These are phyloP conservation scores for Drosophila antonietae DNA, from an alignment of 2,888 invertebrate species.

Conservation along the genomic window DNA sequence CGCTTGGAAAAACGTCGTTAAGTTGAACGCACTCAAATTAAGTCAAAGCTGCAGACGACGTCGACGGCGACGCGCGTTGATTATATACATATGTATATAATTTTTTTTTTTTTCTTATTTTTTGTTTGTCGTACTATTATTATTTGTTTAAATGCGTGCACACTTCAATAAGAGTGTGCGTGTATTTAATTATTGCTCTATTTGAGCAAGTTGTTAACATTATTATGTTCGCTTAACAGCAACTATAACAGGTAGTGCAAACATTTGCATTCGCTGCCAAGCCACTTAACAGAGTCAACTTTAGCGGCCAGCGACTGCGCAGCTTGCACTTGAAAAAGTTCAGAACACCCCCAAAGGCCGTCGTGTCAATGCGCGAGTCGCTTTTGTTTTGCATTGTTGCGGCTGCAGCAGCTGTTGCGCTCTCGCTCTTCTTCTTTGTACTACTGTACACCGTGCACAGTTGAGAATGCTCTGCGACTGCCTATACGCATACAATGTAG, in stretches of 20 bases:
- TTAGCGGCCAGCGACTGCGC: slow-evolving; percentile 50
- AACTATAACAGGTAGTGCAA: slow-evolving; percentile 8
- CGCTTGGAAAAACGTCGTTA: slow-evolving; percentile 53
- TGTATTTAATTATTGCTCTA: slow-evolving; percentile 12
- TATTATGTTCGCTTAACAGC: slow-evolving; percentile 14
- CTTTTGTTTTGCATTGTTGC: slow-evolving; percentile 34
- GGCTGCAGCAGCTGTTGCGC: slow-evolving; percentile 34
- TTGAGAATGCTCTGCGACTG: slow-evolving; percentile 29
- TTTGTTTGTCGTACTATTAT: slow-evolving; percentile 57
- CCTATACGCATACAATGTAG: slow-evolving; percentile 5
- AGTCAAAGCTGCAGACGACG: slow-evolving; percentile 83
- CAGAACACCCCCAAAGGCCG: slow-evolving; percentile 43
- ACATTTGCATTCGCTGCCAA: slow-evolving; percentile 38
- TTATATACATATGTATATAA: not conserved
- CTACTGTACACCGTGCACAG: slow-evolving; percentile 10
- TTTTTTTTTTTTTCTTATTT: not conserved
- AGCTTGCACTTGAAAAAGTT: slow-evolving; percentile 72
- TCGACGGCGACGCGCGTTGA: slow-evolving; percentile 20
- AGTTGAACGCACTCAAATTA: slow-evolving; percentile 85
- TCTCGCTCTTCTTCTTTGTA: slow-evolving; percentile 14
- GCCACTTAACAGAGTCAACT: slow-evolving; percentile 37
- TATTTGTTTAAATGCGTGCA: slow-evolving; percentile 35
- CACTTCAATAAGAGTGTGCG: slow-evolving; percentile 3
- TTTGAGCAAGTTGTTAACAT: slow-evolving; percentile 36
- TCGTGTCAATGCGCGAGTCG: slow-evolving; percentile 57